A percentile compares a stretch with the other conserved stretches of the same genome.
phyloP scores from a whole-genome alignment of 2,113 vertebrate genomes.

The Erythrocercus mccallii region DNA sequence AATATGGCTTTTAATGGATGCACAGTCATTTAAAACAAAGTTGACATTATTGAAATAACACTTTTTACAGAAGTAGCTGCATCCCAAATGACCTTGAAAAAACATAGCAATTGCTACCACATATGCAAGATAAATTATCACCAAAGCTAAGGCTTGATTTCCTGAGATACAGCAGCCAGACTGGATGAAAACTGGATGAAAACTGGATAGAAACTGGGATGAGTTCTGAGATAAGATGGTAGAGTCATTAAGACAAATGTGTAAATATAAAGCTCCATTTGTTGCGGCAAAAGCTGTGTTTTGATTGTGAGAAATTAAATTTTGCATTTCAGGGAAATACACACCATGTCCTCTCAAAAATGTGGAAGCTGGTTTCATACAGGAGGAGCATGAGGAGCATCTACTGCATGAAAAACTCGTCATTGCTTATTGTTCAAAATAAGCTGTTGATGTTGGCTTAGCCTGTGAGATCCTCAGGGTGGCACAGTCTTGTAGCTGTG shows the following conservation, averaged over 20 bases:
- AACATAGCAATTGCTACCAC: background rate
- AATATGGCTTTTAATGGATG: conserved; percentile 37
- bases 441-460: background rate
- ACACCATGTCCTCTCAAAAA: background rate
- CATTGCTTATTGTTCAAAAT: background rate
- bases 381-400: background rate
- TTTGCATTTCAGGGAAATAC: background rate
- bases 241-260: conserved; percentile 6
- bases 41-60: conserved; percentile 23
- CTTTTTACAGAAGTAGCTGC: background rate
- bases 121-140: background rate
- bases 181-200: background rate
- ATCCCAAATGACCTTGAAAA: conserved; percentile 21
- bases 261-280: background rate
- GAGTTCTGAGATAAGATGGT: background rate
- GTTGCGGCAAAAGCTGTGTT: background rate
- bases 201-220: background rate
- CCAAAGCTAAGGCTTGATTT: background rate
- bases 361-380: background rate
- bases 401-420: background rate
- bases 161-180: background rate
- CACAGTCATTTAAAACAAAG: conserved; percentile 11
- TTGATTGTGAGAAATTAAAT: background rate
- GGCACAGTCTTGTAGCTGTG: conserved; percentile 1
- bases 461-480: background rate